Base-by-base conservation (phyloP, 2,888 invertebrate species). In the Drosophila nr. fundita region DNA sequence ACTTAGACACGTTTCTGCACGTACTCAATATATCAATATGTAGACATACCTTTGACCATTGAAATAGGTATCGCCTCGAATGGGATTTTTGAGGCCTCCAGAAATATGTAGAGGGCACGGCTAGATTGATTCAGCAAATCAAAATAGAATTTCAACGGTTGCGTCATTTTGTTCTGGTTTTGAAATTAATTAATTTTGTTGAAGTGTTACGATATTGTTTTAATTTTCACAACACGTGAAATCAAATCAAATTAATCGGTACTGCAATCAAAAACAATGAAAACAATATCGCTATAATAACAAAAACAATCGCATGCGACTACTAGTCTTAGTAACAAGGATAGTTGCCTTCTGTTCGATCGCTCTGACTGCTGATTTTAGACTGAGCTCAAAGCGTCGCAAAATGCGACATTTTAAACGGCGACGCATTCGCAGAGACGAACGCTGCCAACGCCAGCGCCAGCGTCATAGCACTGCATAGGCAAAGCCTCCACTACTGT, bases 121-220 rank as follows among this genome's bases (percentile, higher is more conserved):
- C 95, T 95, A 2, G 97, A 96, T 91, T 96, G 97, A 0, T 97
- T 97, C 92, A 97, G 93, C 48, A 96, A 93, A 93, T 97, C 96
- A 78, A 94, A 96, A 92, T 96, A 97, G 67, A 96, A 94, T 92
- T 95, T 95, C 52, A 96, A 81, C 76, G 93, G 84, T 94, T 91
- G 91, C 76, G 91, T 73, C 92, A 93, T 92, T 76, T 78, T 54
- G 74, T 55, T 29, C 6, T 53, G 50, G 32, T 50, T 40, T n/a
- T 32, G 6, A 18, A 24, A 13, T 52, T 18, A 32, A 42, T 61
- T 27, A 24, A 29, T 6, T 59, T 52, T 29, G 40, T 36, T 42
- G 15, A 53, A 48, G 18, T 27, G 4, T 27, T 40, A 27, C 27
- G n/a, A 30, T 11, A 30, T 40, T 34, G 10, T 27, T n/a, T 40